Evolutionary conservation across 2,888 invertebrate genomes (phyloP).

Genomic region (Folsomia manolachei): DNA sequence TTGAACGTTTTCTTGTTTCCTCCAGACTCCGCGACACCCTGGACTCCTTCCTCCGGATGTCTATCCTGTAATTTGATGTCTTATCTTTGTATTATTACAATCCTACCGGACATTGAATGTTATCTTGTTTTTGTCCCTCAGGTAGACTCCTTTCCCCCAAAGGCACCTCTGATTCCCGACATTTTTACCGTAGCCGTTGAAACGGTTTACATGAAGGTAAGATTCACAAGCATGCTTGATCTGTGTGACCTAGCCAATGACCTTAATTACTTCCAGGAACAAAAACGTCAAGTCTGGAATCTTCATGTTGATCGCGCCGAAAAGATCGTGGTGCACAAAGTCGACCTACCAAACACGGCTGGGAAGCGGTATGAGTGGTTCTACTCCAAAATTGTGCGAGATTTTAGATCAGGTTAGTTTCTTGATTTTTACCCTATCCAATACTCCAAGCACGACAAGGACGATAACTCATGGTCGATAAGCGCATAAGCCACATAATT

Average conservation of each 20-base stretch:
- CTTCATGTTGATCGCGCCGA: slow-evolving; percentile 49
- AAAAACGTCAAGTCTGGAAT: slow-evolving; percentile 50
- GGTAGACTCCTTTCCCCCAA: slow-evolving; percentile 45
- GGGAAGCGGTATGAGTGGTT: slow-evolving; percentile 50
- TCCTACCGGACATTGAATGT: no score
- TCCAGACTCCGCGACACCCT: slow-evolving; percentile 47
- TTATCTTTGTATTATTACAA: no score
- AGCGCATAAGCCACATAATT: no score
- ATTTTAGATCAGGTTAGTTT: slow-evolving; percentile 48
- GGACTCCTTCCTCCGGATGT: slow-evolving; percentile 48
- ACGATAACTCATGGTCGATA: no score
- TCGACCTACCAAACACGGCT: slow-evolving; percentile 48
- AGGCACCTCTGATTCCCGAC: slow-evolving; percentile 50
- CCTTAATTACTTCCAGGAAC: slow-evolving; percentile 44
- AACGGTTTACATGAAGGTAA: slow-evolving; percentile 49
- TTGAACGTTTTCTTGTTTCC: no score
- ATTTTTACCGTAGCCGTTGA: slow-evolving; percentile 50
- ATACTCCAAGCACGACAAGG: no score
- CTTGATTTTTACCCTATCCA: no score
- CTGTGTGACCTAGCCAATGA: no score
- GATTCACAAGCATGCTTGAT: no score
- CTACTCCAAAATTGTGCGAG: slow-evolving; percentile 50
- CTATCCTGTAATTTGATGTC: slow-evolving; percentile 37
- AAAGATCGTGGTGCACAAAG: slow-evolving; percentile 50
- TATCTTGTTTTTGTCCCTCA: slow-evolving; percentile 11